Conservation (phyloP, 2,113 vertebrate genomes). For the Pomatorhinus ruficollis region DNA sequence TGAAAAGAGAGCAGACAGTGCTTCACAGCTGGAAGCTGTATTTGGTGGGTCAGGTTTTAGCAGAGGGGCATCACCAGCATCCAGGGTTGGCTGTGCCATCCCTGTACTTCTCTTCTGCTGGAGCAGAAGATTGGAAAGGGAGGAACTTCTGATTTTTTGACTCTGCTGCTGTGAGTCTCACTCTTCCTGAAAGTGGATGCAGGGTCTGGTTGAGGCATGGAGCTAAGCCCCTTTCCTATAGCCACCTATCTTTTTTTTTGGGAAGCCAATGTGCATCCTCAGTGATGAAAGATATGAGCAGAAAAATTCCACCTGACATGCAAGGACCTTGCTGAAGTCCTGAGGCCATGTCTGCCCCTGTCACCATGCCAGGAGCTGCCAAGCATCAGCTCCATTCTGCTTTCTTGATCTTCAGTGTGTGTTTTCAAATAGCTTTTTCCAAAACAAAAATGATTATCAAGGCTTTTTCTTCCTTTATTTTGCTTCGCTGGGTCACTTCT, state of each 20-base stretch:
- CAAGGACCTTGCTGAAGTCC: not conserved
- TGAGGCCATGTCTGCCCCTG: fast-evolving
- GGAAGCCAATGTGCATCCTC: not conserved
- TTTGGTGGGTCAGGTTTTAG: not conserved
- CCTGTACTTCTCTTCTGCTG: not conserved
- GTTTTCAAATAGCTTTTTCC: not conserved
- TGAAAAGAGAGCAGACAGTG: not conserved
- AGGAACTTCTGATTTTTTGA: not conserved
- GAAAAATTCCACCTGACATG: not conserved
- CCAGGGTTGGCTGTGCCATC: not conserved
- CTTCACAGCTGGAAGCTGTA: not conserved
- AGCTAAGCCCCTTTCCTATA: not conserved
- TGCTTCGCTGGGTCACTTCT: not conserved
- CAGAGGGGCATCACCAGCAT: not conserved
- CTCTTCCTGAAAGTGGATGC: not conserved
- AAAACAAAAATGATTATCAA: not conserved
- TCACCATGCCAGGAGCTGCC: not conserved
- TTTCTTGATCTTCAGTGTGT: not conserved
- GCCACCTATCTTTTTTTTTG: not conserved
- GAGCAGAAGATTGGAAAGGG: not conserved
- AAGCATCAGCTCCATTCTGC: not conserved
- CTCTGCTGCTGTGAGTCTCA: not conserved
- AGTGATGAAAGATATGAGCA: not conserved
- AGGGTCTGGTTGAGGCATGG: not conserved
- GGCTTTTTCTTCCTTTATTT: not conserved